Conservation (phyloP, 2,888 invertebrate species). For the Iphiclides podalirius region DNA sequence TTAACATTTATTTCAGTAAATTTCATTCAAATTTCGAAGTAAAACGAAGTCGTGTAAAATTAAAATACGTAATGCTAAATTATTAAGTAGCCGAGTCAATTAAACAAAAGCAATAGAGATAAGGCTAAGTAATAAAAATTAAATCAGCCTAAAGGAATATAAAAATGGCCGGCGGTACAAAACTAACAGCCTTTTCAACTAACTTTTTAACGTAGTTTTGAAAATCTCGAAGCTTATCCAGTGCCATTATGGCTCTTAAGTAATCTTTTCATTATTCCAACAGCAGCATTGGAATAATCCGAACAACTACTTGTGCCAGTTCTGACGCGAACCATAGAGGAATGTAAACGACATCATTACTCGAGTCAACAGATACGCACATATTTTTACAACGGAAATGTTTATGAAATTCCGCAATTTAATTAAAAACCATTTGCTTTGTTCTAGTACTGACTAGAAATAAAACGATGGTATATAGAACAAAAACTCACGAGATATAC, state of each 20-base stretch:
- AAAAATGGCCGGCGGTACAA: neutral
- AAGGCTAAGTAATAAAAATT: neutral
- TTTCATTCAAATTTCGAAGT: no score
- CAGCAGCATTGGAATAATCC: constrained; percentile 19
- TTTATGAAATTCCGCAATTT: constrained; percentile 18
- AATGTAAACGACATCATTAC: constrained; percentile 21
- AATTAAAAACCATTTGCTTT: constrained; percentile 7
- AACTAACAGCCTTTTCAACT: neutral
- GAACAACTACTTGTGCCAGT: constrained; percentile 22
- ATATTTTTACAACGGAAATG: constrained; percentile 12
- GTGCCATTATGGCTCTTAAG: constrained; percentile 12
- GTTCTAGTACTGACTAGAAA: no score
- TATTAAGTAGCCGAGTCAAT: neutral
- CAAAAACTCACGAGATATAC: no score
- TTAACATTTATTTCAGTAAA: neutral
- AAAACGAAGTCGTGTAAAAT: no score
- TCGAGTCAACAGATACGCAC: neutral
- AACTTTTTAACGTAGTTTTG: constrained; percentile 1
- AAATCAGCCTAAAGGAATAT: neutral
- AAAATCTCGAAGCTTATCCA: constrained; percentile 10
- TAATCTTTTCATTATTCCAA: constrained; percentile 20
- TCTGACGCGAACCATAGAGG: constrained; percentile 13
- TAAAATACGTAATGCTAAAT: neutral
- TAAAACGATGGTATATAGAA: no score
- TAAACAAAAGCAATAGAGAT: neutral